phyloP scores from a whole-genome alignment of 1,140 invertebrate genomes.

The silkworm (Bombyx mori) region DNA sequence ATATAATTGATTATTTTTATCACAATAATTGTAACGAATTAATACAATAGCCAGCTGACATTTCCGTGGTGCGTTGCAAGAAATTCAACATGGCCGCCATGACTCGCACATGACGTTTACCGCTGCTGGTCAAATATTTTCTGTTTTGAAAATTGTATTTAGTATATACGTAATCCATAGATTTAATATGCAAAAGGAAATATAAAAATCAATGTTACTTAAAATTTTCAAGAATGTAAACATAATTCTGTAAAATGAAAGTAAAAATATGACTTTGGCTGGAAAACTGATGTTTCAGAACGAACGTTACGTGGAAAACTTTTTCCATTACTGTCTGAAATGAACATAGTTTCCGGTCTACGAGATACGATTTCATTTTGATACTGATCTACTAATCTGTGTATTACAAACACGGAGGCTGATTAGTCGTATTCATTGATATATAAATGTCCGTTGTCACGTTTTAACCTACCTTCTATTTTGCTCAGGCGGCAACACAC shows the following conservation, averaged over 20 bases:
- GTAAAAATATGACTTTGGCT: too few relatives aligned
- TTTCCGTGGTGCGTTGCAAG: slow-evolving; percentile 66
- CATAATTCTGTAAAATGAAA: too few relatives aligned
- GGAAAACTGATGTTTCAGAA: slow-evolving; percentile 15
- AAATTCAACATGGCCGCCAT: slow-evolving; percentile 70
- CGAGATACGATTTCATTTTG: too few relatives aligned
- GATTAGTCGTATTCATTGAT: background rate
- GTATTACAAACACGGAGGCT: too few relatives aligned
- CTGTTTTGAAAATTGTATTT: too few relatives aligned
- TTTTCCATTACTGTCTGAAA: slow-evolving; percentile 3
- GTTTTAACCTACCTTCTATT: slow-evolving; percentile 79
- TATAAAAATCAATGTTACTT: too few relatives aligned
- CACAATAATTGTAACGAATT: slow-evolving; percentile 59
- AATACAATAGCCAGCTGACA: slow-evolving; percentile 69
- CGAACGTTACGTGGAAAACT: slow-evolving; percentile 39
- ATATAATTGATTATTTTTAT: slow-evolving; percentile 42
- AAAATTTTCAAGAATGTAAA: too few relatives aligned
- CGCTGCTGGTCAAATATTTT: slow-evolving; percentile 15
- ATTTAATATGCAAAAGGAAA: background rate
- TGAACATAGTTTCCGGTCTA: too few relatives aligned
- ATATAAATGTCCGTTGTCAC: slow-evolving; percentile 1
- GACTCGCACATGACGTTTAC: slow-evolving; percentile 55
- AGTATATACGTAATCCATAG: background rate
- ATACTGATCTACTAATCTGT: too few relatives aligned
- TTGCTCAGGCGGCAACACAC: slow-evolving; percentile 83